Evolutionary conservation across 2,113 vertebrate genomes (phyloP).

Genomic region (Lasiurus cinereus): DNA sequence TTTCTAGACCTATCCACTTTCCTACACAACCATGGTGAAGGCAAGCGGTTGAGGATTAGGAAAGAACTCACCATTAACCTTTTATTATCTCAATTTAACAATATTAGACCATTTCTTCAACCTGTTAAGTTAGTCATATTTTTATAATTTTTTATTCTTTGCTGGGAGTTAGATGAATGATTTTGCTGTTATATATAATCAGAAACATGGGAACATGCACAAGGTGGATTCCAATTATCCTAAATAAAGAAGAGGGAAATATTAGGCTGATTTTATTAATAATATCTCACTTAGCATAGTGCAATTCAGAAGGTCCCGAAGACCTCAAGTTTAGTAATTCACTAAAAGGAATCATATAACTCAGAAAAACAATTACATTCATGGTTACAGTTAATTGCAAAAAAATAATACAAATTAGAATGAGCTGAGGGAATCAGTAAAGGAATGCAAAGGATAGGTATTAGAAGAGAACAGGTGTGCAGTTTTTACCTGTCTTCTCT

Average conservation of each 20-base stretch:
- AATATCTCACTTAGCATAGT: not conserved
- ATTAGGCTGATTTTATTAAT: not conserved
- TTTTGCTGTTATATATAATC: not conserved
- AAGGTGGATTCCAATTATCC: not conserved
- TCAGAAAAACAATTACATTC: not conserved
- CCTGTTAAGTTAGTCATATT: not conserved
- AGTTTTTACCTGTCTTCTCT: not conserved
- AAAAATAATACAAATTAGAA: slow-evolving; percentile 3
- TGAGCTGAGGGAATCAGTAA: not conserved
- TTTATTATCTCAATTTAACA: slow-evolving; percentile 6
- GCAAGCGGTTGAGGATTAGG: not conserved
- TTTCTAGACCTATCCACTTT: not conserved
- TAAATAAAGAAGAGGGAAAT: not conserved
- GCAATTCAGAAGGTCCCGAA: not conserved
- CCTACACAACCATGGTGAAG: not conserved
- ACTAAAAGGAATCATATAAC: not conserved
- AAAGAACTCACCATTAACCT: not conserved
- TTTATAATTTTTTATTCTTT: slow-evolving; percentile 44
- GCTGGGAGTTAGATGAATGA: not conserved
- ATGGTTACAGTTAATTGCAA: not conserved
- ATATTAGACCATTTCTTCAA: not conserved
- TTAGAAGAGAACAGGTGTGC: not conserved
- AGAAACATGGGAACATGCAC: not conserved
- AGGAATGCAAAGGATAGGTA: not conserved
- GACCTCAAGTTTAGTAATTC: not conserved